phyloP scores from a whole-genome alignment of 2,113 vertebrate genomes.

The Acrocephalus kingi region DNA sequence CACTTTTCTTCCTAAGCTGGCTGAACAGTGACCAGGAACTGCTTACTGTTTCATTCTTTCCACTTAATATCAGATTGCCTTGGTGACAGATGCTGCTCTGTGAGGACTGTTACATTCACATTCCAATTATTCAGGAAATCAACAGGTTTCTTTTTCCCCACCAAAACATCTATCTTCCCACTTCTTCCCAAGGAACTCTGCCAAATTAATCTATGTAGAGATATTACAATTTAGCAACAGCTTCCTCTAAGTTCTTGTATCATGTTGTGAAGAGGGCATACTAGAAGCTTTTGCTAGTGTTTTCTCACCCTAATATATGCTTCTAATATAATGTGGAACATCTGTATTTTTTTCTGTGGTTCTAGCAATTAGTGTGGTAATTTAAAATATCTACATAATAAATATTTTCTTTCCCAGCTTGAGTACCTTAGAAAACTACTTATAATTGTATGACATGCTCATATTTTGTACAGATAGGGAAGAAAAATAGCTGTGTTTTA shows the following conservation, averaged over 20 bases:
- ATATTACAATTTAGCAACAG: not conserved
- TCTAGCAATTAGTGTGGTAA: not conserved
- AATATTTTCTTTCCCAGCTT: not conserved
- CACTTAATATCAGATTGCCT: not conserved
- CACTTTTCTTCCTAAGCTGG: not conserved
- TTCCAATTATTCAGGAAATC: not conserved
- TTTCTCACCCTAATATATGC: not conserved
- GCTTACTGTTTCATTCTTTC: not conserved
- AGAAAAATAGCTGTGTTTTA: not conserved
- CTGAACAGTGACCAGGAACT: not conserved
- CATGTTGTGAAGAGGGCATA: not conserved
- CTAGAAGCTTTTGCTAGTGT: not conserved
- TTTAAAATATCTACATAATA: not conserved
- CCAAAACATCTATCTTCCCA: not conserved
- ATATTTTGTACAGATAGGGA: not conserved
- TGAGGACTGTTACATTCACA: not conserved
- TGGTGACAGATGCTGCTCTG: not conserved
- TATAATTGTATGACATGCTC: not conserved
- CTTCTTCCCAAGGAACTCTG: not conserved
- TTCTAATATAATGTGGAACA: not conserved
- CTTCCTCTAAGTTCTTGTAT: not conserved
- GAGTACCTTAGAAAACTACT: not conserved
- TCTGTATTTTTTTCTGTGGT: not conserved
- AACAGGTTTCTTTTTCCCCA: not conserved
- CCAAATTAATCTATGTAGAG: not conserved